Conservation (phyloP, 2,797 vertebrate genomes). For the Eleutherodactylus coqui region DNA sequence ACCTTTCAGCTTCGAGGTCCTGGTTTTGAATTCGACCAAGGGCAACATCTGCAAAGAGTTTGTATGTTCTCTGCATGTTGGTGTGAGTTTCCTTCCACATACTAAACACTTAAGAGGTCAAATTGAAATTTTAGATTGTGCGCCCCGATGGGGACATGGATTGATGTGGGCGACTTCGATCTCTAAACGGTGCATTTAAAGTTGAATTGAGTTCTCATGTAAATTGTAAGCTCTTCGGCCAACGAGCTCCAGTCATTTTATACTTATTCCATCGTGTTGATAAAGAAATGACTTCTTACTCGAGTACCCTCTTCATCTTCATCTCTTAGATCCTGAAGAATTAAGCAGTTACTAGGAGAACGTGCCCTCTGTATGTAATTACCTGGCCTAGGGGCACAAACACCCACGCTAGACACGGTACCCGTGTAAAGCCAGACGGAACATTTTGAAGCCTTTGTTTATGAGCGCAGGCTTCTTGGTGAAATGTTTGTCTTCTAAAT, state of each 20-base stretch:
- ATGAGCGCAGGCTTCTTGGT: background rate
- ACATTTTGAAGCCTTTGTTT: background rate
- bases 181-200: no score
- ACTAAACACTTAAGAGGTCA: no score
- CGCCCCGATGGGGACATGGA: no score
- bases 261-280: background rate
- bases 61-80: no score
- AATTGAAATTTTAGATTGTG: no score
- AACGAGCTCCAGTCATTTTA: background rate
- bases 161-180: no score
- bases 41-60: no score
- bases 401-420: background rate
- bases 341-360: background rate
- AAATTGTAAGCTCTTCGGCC: no score
- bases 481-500: slow-evolving; percentile 10
- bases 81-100: no score
- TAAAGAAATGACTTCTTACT: background rate
- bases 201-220: no score
- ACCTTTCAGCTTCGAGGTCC: no score
- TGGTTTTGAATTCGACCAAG: no score
- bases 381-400: background rate
- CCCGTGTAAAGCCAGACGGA: background rate
- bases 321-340: background rate
- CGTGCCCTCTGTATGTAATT: background rate
- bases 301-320: background rate